Base-by-base conservation (phyloP, 2,888 invertebrate species). In the Macropis europaea region DNA sequence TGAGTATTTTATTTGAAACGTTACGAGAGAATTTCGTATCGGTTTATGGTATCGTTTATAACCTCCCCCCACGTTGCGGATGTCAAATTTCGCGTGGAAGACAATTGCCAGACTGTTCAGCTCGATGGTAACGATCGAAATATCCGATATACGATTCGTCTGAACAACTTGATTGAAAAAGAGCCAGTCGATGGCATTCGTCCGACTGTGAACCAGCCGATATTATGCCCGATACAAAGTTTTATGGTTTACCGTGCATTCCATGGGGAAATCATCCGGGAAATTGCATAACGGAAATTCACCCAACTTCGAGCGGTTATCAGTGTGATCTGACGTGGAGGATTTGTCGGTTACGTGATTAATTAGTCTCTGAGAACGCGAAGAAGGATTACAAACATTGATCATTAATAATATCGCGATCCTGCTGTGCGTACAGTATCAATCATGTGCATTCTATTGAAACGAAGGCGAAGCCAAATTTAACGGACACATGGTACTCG, bases 251-350 rank as follows among this genome's bases (percentile, higher is more conserved):
- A 15, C 50, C 45, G 38, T 72, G 47, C 56, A 57, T 63, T 76
- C 82, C 75, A 70, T 40, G 32, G 76, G 79, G 76, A 82, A 82
- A 82, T 82, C 73, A 79, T 52, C 69, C 54, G 48, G 53, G 64
- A 81, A 79, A 79, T 75, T 81, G 60, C 73, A 63, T 78, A 72
- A 81, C 71, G 73, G 47, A 62, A 53, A 66, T 63, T 52, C 47
- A 63, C 36, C 54, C 38, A 71, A 73, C 57, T 77, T 79, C 61
- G 61, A 62, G 48, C 64, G 45, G 32, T 53, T 62, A 75, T 75
- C 62, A 34, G 32, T 43, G 15, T 47, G 47, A 47, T 43, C 34
- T 47, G 42, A 30, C 38, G 17, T 19, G 34, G 42, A 28, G 48
- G 53, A 75, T 50, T 63, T 56, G 40, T 43, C 53, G 47, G 64